Conservation (phyloP, 2,888 invertebrate genomes). For the Slavum lentiscoides region DNA sequence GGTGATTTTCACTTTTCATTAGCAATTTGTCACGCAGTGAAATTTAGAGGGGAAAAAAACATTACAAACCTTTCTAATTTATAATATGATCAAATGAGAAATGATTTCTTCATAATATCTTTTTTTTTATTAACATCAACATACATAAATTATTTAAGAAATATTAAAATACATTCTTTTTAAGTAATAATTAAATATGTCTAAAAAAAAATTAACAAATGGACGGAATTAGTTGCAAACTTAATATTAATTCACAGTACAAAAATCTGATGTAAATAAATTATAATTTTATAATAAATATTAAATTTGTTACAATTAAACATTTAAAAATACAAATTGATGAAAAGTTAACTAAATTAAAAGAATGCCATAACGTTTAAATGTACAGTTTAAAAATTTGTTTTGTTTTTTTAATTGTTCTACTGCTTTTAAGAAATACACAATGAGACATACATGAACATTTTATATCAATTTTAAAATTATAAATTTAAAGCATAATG, state of each 20-base stretch:
- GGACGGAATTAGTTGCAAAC: slow-evolving; percentile 41
- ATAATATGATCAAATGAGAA: background rate
- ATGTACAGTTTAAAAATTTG: too few relatives aligned
- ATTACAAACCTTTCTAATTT: background rate
- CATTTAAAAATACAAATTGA: background rate
- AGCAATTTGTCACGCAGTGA: slow-evolving; percentile 38
- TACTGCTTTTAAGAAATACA: background rate
- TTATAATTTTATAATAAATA: background rate
- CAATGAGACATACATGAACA: background rate
- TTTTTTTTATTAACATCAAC: slow-evolving; percentile 37
- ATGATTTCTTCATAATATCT: background rate
- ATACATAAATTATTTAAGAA: slow-evolving; percentile 9
- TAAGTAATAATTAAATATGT: slow-evolving; percentile 8
- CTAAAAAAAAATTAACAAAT: slow-evolving; percentile 35
- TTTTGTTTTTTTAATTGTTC: background rate
- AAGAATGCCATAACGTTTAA: background rate
- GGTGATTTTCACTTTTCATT: slow-evolving; percentile 46
- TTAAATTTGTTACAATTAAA: background rate
- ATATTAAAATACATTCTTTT: slow-evolving; percentile 24
- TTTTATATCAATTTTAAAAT: background rate
- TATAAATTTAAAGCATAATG: background rate
- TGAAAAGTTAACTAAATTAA: background rate
- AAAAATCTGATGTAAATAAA: slow-evolving; percentile 18
- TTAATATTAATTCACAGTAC: slow-evolving; percentile 17
- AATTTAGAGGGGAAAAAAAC: background rate